Conservation (phyloP, 23 tunicate species). For the Phallusia fumigata region DNA sequence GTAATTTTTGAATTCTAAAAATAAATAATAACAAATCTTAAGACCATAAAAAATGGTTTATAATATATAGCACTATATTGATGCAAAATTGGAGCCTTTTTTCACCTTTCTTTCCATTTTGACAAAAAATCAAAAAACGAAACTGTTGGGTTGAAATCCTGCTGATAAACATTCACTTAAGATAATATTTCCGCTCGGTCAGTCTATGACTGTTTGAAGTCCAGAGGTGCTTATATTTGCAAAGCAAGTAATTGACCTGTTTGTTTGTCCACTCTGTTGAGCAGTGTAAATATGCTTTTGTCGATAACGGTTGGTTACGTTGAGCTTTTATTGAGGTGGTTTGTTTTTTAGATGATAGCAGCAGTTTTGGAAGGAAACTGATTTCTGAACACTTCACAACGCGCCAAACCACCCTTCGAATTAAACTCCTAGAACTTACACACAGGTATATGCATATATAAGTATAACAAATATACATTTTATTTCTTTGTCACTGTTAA, state of each 20-base stretch:
- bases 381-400: background rate
- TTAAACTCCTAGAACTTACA: background rate
- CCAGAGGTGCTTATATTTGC: background rate
- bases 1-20: too few species aligned
- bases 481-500: too few species aligned
- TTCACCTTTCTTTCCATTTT: too few species aligned
- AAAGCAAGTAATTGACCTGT: background rate
- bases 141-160: background rate
- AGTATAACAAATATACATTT: too few species aligned
- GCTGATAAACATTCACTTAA: background rate
- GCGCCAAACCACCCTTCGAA: background rate
- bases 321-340: background rate
- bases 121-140: too few species aligned
- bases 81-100: too few species aligned
- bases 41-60: too few species aligned
- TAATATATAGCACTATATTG: too few species aligned
- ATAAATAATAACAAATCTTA: too few species aligned
- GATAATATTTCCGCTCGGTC: background rate
- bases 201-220: background rate
- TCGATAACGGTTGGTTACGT: too few species aligned
- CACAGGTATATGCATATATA: background rate
- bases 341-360: background rate
- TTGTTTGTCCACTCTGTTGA: background rate
- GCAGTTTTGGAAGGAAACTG: background rate
- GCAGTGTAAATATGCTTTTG: too few species aligned